Base-by-base conservation (phyloP, 1,140 invertebrate species). In the Orussus abietinus region DNA sequence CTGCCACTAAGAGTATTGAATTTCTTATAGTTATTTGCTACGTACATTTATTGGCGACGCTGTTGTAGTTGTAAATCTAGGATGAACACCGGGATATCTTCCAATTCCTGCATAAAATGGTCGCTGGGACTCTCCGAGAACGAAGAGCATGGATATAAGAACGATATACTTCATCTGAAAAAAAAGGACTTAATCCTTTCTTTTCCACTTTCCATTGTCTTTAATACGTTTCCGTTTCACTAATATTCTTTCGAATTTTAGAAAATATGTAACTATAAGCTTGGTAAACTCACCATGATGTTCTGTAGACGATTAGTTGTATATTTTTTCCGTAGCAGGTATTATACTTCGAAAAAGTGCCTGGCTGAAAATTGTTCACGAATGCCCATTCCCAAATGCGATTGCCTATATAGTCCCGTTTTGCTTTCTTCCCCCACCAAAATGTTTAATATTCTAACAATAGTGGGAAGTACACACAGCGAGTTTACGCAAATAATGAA, bases 61-160 rank as follows among this genome's bases (percentile, higher is more conserved):
- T n/a, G n/a, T n/a, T n/a, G n/a, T n/a, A n/a, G n/a, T n/a, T n/a
- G n/a, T n/a, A n/a, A n/a, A n/a, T n/a, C n/a, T n/a, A 5, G 55
- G 57, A 6, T 60, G 42, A 2, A 62, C 59, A 3, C 19, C 32
- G 0, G 55, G 59, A 14, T 53, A 40, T 11, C 37, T 32, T 3
- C 25, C 26, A 22, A 5, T 45, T 3, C 59, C 59, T 11, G 61
- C 61, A 15, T 54, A 59, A 11, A 48, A 42, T 3, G 61, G 53
- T 18, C 61, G 26, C 25, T 62, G 61, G 0, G 49, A 53, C 11
- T 49, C 26, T 5, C 21, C 53, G 15, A 51, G 2, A 7, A 42
- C 46, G 9, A 55, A 30, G 2, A 39, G 5, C 11, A 34, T 19
- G 7, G 22, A 17, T 6, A 62, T 25, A 12, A 62, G n/a, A 26